A percentile compares a stretch with the other conserved stretches of the same genome.
These are phyloP conservation scores for Bursaphelenchus mucronatus DNA, from an alignment of 1,140 invertebrate genomes.

Conservation along the genomic window DNA sequence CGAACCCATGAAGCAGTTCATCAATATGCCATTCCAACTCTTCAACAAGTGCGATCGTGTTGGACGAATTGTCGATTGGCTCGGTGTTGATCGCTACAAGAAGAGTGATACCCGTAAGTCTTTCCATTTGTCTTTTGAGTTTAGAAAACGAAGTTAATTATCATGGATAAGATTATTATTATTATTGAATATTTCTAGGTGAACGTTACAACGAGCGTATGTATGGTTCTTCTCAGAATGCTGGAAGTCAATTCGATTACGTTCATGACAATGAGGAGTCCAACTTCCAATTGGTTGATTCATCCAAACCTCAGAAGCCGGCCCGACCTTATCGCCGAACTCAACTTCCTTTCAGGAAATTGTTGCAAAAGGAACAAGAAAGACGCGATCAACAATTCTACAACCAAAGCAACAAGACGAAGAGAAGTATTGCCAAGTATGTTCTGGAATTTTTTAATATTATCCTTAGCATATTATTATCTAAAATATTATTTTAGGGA, in stretches of 20 bases:
- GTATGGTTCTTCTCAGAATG: constrained; percentile 58
- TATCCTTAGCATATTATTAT: constrained; percentile 12
- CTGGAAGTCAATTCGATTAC: constrained; percentile 58
- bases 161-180: background rate
- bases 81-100: constrained; percentile 58
- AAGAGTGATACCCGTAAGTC: constrained; percentile 44
- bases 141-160: background rate
- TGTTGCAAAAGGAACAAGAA: constrained; percentile 53
- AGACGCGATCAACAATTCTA: constrained; percentile 51
- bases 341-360: constrained; percentile 33
- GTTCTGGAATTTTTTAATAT: constrained; percentile 16
- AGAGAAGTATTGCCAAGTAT: constrained; percentile 56
- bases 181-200: constrained; percentile 23
- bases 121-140: constrained; percentile 6
- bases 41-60: constrained; percentile 60
- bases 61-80: constrained; percentile 59
- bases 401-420: constrained; percentile 52
- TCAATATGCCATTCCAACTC: constrained; percentile 54
- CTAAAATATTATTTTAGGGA: constrained; percentile 38
- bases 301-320: constrained; percentile 40
- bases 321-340: constrained; percentile 37
- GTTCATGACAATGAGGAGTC: constrained; percentile 58
- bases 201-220: constrained; percentile 60
- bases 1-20: constrained; percentile 33
- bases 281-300: constrained; percentile 59